phyloP scores from a whole-genome alignment of 2,888 invertebrate species.

The Pseudococcus jackbeardsleyi region DNA sequence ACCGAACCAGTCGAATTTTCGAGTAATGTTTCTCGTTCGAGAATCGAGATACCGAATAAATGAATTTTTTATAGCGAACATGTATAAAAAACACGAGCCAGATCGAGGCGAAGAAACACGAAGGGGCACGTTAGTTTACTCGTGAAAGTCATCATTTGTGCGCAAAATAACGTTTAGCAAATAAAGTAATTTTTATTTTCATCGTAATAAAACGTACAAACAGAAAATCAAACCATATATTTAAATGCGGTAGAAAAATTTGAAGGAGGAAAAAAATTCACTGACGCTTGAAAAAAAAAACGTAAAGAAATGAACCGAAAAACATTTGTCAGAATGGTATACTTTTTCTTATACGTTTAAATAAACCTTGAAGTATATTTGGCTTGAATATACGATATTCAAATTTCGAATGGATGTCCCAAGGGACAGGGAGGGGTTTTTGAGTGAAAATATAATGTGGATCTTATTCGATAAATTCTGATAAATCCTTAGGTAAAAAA shows the following conservation, averaged over 20 bases:
- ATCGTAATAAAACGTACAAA: slow-evolving; percentile 8
- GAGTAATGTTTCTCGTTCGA: neutral
- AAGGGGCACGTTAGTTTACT: too few species aligned
- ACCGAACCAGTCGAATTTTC: slow-evolving; percentile 1
- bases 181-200: neutral
- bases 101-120: neutral
- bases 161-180: neutral
- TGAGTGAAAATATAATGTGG: too few species aligned
- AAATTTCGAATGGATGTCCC: too few species aligned
- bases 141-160: neutral
- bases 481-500: too few species aligned
- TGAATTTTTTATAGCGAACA: slow-evolving; percentile 20
- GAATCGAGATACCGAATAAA: slow-evolving; percentile 10
- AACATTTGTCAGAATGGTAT: neutral
- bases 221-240: slow-evolving; percentile 23
- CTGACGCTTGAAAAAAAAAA: neutral
- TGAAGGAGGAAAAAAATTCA: neutral
- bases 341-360: too few species aligned
- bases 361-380: too few species aligned
- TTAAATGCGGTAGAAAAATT: neutral
- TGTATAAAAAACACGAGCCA: neutral
- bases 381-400: too few species aligned
- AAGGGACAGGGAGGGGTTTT: too few species aligned
- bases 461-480: too few species aligned
- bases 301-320: neutral